Conservation (phyloP, 2,888 invertebrate species). For the Eilema caniola region DNA sequence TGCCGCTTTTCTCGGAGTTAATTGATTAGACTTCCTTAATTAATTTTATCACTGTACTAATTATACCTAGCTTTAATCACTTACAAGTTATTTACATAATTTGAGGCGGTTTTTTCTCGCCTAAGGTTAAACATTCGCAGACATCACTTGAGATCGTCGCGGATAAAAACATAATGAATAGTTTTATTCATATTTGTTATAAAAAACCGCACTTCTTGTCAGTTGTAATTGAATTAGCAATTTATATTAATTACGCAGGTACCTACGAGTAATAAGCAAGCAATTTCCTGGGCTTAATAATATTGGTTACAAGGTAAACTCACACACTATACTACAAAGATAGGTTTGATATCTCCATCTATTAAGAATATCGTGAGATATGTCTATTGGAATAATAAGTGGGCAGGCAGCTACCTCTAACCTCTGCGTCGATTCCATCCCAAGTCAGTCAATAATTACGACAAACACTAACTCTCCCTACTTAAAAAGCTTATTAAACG, state of each 20-base stretch:
- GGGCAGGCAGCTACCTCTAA: background rate
- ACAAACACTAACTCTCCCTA: background rate
- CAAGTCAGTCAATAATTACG: no score
- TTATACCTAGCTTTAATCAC: background rate
- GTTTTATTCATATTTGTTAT: background rate
- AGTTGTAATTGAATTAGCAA: background rate
- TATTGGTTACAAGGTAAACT: background rate
- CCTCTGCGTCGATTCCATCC: background rate
- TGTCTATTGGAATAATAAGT: background rate
- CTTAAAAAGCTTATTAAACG: background rate
- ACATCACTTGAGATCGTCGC: background rate
- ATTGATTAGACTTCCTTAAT: background rate
- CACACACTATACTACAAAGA: background rate
- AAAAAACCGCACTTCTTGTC: conserved; percentile 6
- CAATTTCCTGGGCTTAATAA: background rate
- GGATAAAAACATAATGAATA: background rate
- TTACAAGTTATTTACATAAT: background rate
- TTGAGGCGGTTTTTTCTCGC: background rate
- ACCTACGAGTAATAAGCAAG: background rate
- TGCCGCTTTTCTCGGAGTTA: no score
- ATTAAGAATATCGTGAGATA: no score
- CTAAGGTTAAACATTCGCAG: background rate
- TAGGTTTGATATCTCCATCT: background rate
- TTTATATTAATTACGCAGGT: background rate
- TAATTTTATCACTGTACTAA: background rate